Base-by-base conservation (phyloP, 1,140 invertebrate species). In the Tetranychus urticae region DNA sequence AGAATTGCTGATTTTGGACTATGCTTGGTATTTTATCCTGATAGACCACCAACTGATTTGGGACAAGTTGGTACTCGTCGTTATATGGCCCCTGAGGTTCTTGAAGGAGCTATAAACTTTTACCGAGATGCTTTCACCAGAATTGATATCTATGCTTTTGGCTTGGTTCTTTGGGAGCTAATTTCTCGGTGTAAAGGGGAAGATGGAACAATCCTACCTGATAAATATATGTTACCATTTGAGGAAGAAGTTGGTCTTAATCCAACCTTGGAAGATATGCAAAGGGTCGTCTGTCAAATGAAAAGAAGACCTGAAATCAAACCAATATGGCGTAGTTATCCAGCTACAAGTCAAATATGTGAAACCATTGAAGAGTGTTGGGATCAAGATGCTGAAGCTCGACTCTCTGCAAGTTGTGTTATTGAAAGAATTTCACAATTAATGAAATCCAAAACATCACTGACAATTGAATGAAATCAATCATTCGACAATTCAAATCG, bases 1-100 rank as follows among this genome's bases (percentile, higher is more conserved):
- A 97, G 92, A 69, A 89, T 99, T 69, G 91, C 91, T 60, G 94
- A 99, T 75, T 97, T 98, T 76, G 93, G 93, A 5, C 75, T 97
- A 33, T 92, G 93, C 12, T 75, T 97, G 62, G 82, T 92, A 64
- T 97, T 97, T 74, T 83, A 91, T 68, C 82, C 86, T 5, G 84
- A 73, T 7, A 68, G 71, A 62, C 69, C 67, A 56, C 86, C 86
- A 34, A 87, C 92, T 70, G 86, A 84, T 36, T 88, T 92, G 74
- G 88, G 88, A 50, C 84, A 88, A 78, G 86, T 90, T 64, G 91
- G 90, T 35, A 96, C 90, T 8, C 75, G 86, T 58, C 77, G 91
- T 42, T 98, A 98, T 70, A 97, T 97, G 93, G 89, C 93, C 1
- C 94, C 94, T 0, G 94, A 98, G 75, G 55, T 56, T 36, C 75